Base-by-base conservation (phyloP, 2,797 vertebrate genomes). In the Darevskia mixta region DNA sequence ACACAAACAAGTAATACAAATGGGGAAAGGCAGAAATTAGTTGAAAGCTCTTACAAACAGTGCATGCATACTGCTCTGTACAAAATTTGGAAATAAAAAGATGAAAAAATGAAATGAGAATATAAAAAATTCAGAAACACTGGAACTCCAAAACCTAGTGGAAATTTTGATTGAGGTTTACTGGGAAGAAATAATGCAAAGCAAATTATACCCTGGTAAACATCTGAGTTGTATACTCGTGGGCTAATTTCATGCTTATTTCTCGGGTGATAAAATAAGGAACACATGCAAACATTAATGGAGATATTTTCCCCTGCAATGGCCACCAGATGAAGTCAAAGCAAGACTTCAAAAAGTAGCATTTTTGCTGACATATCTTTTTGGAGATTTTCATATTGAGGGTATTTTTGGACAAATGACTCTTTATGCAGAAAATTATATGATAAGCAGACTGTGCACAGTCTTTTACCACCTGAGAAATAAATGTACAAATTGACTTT, bases 401-500 rank as follows among this genome's bases (percentile, higher is more conserved):
- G 49, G 27, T 84, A 61, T 64, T 84, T 84, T 43, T 3, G 64
- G 17, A 84, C 66, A 85, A 73, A 85, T 73, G 18, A 25, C 64
- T 20, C 3, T 73, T 73, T 27, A 73, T 35, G 69, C 66, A 85
- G 38, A 75, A 75, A 85, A 67, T 76, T 80, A 73, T 85, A 38
- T 35, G 27, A 55, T 38, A 75, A 80, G 69, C 18, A 72, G 38
- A 25, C 55, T 85, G 67, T 29, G 69, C 8, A 27, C n/a, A 67
- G 29, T 32, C 43, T 89, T 73, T 55, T 73, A 64, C 32, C n/a
- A 80, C 25, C 35, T 55, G 69, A 49, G 78, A 76, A 85, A 88
- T 88, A 79, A 85, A 81, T 85, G 45, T 32, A 66, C 38, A 75
- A 55, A 85, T 80, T 80, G 17, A 75, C 55, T 45, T 77, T 77